A percentile compares a stretch with the other conserved stretches of the same genome.
phyloP scores from a whole-genome alignment of 2,888 invertebrate species.

The Campaea margaritaria region DNA sequence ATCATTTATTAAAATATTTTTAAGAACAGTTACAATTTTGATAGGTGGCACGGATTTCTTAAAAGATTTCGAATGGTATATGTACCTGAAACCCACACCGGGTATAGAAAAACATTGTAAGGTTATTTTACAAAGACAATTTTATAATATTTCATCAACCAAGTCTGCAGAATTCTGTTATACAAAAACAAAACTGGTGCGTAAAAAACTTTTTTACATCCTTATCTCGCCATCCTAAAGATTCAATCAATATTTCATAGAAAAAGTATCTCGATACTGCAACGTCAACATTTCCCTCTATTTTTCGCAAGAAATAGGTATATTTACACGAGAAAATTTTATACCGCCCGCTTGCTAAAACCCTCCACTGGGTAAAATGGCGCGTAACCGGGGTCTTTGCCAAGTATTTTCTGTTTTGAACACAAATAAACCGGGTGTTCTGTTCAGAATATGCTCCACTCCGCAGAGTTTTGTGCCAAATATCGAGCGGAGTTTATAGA shows the following conservation, averaged over 20 bases:
- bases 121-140: too few species aligned
- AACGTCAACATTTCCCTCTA: conserved; percentile 43
- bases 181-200: background rate
- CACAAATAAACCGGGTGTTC: conserved; percentile 58
- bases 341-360: conserved; percentile 45
- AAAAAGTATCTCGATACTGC: conserved; percentile 42
- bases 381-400: conserved; percentile 49
- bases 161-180: background rate
- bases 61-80: too few species aligned
- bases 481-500: conserved; percentile 56
- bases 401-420: conserved; percentile 61
- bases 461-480: conserved; percentile 59
- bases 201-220: conserved; percentile 7
- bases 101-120: too few species aligned
- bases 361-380: conserved; percentile 42
- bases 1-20: too few species aligned
- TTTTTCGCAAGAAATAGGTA: conserved; percentile 39
- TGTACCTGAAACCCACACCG: too few species aligned
- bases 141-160: too few species aligned
- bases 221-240: conserved; percentile 10
- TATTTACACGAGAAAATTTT: conserved; percentile 44
- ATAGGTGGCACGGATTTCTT: too few species aligned
- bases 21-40: too few species aligned
- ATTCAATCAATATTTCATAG: conserved; percentile 34
- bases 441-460: conserved; percentile 54